These are phyloP conservation scores for Drosophila differens DNA, from an alignment of 2,888 invertebrate genomes.

Conservation along the genomic window DNA sequence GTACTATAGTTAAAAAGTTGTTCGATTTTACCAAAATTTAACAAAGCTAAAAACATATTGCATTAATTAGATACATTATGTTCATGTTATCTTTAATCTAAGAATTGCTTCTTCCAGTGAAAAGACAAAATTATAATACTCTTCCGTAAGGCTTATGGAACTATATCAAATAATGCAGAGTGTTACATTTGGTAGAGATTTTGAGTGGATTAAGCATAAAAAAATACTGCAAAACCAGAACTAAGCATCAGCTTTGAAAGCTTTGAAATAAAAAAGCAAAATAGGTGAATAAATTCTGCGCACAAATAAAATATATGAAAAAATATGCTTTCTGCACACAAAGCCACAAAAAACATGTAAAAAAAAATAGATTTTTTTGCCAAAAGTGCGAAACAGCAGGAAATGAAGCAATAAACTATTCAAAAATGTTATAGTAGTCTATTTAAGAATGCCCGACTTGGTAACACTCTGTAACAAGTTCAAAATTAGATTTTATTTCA, in stretches of 20 bases:
- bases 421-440: slow-evolving; percentile 37
- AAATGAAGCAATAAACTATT: slow-evolving; percentile 71
- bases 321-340: slow-evolving; percentile 58
- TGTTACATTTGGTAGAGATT: slow-evolving; percentile 35
- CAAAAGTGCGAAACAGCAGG: slow-evolving; percentile 54
- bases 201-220: slow-evolving; percentile 52
- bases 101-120: neutral
- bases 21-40: neutral
- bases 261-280: slow-evolving; percentile 40
- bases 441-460: slow-evolving; percentile 13
- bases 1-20: neutral
- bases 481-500: neutral
- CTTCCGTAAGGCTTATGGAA: slow-evolving; percentile 13
- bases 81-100: neutral
- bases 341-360: slow-evolving; percentile 30
- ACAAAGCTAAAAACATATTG: neutral
- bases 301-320: slow-evolving; percentile 39
- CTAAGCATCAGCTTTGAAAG: slow-evolving; percentile 53
- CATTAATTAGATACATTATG: neutral
- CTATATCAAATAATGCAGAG: slow-evolving; percentile 62
- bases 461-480: slow-evolving; percentile 3
- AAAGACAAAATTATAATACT: neutral
- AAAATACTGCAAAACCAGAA: slow-evolving; percentile 42
- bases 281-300: slow-evolving; percentile 53
- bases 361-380: slow-evolving; percentile 41